Evolutionary conservation across 2,797 vertebrate species (phyloP), one percentile per base, ranked within the genome.

Genomic region (Chrysocyon brachyurus): DNA sequence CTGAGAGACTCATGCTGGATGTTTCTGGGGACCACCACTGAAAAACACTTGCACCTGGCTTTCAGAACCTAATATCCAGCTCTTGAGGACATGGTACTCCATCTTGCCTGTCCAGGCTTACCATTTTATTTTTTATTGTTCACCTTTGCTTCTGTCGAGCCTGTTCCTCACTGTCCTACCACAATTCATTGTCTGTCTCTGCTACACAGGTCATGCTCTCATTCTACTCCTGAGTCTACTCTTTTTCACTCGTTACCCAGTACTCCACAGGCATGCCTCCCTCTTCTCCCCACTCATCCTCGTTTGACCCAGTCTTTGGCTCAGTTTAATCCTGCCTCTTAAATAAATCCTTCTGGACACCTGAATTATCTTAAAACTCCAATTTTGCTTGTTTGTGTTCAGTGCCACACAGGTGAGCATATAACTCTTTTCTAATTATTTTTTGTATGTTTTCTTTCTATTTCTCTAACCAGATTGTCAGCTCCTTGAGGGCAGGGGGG

Each of bases 281-380:
- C 12, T 12, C 87, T 52, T 90, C 73, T 40, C 28, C 54, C 28
- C 17, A 6, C 59, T 61, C 21, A 7, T 56, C 66, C 66, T 66
- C 12, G 22, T 33, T 93, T 46, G 5, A 68, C 49, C 31, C n/a
- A 72, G 46, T 78, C 79, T 89, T 79, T 64, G 59, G n/a, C 33
- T 93, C 49, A 86, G 28, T 93, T 90, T 83, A 70, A 79, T 57
- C 46, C 40, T 84, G 57, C 22, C 16, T 97, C 66, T 86, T 88
- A 66, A 92, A 66, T 68, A 79, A 96, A 96, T 86, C 31, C n/a
- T 68, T 87, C 21, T 56, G n/a, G 31, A 59, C 83, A 31, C 28
- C 86, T 31, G 19, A 10, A 72, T 89, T 24, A 54, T 72, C 85
- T 94, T 85, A 83, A 90, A 93, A 91, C 31, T 90, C 49, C 4